These are phyloP conservation scores for Scomberomorus guttatus DNA, from an alignment of 2,797 vertebrate species.

Conservation along the genomic window DNA sequence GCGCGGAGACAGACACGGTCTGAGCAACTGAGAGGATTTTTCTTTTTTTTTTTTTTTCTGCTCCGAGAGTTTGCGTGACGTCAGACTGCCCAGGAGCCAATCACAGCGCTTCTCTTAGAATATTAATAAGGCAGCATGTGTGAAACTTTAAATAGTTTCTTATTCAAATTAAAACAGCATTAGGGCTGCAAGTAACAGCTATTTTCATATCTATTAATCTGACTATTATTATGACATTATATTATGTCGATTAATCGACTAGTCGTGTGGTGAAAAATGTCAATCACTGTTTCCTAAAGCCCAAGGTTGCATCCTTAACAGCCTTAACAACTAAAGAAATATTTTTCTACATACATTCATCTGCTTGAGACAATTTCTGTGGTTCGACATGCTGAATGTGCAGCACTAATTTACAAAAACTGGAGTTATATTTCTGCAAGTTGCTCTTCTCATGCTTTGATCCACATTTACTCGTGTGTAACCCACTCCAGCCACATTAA, in stretches of 20 bases:
- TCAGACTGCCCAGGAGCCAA: slow-evolving; percentile 43
- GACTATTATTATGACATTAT: too few relatives aligned
- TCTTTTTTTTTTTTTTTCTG: slow-evolving; percentile 11
- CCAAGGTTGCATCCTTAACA: not conserved
- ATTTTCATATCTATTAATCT: too few relatives aligned
- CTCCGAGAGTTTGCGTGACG: slow-evolving; percentile 39
- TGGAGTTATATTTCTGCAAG: not conserved
- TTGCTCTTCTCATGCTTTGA: slow-evolving; percentile 17
- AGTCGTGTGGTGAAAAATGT: not conserved
- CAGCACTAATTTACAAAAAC: not conserved
- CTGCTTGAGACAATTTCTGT: not conserved
- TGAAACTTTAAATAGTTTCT: not conserved
- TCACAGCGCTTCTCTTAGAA: slow-evolving; percentile 37
- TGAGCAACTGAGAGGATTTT: not conserved
- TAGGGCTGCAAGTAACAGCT: too few relatives aligned
- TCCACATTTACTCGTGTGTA: slow-evolving; percentile 14
- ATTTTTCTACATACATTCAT: not conserved
- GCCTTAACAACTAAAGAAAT: not conserved
- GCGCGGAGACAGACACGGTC: slow-evolving; percentile 7
- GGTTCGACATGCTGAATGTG: not conserved
- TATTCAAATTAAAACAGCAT: too few relatives aligned
- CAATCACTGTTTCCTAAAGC: not conserved
- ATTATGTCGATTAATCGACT: not conserved
- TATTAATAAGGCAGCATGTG: slow-evolving; percentile 18
- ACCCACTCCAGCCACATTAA: slow-evolving; percentile 43